Conservation (phyloP, 2,797 vertebrate species). For the Arnoldichthys spilopterus region DNA sequence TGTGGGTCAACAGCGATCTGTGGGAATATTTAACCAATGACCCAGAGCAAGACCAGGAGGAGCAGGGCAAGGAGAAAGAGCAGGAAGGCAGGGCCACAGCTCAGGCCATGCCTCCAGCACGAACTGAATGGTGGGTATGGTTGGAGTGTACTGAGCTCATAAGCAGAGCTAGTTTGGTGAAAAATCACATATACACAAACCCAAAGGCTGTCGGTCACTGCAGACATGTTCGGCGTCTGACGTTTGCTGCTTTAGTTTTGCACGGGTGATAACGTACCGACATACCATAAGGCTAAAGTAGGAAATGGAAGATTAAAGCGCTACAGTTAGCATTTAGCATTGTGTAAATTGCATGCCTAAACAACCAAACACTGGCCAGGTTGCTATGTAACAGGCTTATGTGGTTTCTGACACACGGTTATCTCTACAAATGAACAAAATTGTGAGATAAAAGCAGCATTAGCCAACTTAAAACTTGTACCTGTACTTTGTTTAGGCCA, state of each 20-base stretch:
- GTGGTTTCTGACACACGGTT: neutral
- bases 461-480: neutral
- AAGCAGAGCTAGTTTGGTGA: neutral
- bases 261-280: neutral
- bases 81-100: slow-evolving; percentile 47
- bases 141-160: neutral
- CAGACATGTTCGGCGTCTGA: neutral
- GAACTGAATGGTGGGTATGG: slow-evolving; percentile 65
- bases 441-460: neutral
- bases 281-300: too few relatives aligned
- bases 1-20: slow-evolving; percentile 75
- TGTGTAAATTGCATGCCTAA: neutral
- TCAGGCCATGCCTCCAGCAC: slow-evolving; percentile 36
- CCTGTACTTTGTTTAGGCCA: neutral
- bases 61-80: slow-evolving; percentile 19
- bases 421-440: neutral
- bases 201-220: neutral
- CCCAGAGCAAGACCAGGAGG: slow-evolving; percentile 22
- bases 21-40: slow-evolving; percentile 74
- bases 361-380: neutral
- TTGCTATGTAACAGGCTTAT: neutral
- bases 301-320: neutral
- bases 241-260: neutral
- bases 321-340: neutral
- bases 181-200: neutral